Conservation (phyloP, 2,797 vertebrate species). For the Lithobates pipiens region DNA sequence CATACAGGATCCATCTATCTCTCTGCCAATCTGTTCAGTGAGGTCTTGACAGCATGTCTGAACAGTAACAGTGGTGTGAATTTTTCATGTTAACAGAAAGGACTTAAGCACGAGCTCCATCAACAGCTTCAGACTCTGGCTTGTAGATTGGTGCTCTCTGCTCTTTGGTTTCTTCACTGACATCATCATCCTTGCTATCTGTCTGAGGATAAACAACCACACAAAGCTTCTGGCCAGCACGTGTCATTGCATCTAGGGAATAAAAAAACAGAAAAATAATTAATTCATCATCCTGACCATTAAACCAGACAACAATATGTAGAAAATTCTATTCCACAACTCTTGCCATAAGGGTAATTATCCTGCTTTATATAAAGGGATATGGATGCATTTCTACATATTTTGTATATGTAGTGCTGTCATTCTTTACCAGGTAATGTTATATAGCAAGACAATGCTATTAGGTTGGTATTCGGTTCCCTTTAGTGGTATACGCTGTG, state of each 20-base stretch:
- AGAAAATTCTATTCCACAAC: no score
- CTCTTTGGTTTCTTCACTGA: conserved; percentile 63
- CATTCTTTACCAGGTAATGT: no score
- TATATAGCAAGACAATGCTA: no score
- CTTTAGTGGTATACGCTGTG: no score
- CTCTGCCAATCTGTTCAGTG: conserved; percentile 29
- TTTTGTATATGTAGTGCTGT: no score
- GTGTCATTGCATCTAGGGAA: conserved; percentile 82
- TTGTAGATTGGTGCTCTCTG: conserved; percentile 66
- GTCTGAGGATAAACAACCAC: conserved; percentile 86
- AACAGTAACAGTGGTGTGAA: conserved; percentile 15
- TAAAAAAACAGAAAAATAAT: neutral
- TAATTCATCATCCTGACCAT: neutral
- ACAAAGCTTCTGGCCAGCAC: conserved; percentile 88
- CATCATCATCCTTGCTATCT: conserved; percentile 30
- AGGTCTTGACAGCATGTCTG: conserved; percentile 17
- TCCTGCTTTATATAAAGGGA: no score
- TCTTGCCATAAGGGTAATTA: no score
- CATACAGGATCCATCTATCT: conserved; percentile 33
- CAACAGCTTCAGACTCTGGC: conserved; percentile 61
- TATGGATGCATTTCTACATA: no score
- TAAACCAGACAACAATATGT: no score
- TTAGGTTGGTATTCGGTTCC: no score
- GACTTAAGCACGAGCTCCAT: conserved; percentile 65
- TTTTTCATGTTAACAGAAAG: neutral